Evolutionary conservation across 2,888 invertebrate genomes (phyloP).

Genomic region (Tetrapedia diversipes): DNA sequence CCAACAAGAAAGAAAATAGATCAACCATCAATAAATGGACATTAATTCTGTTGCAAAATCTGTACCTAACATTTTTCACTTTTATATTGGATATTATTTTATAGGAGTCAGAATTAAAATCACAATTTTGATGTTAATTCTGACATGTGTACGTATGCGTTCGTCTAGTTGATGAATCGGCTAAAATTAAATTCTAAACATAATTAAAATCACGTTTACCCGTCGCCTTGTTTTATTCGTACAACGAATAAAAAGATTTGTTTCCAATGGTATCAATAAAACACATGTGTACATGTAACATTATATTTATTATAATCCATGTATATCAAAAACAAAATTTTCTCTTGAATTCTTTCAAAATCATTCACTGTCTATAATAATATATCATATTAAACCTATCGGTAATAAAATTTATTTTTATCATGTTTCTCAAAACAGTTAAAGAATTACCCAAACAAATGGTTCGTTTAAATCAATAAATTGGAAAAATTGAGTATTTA

Average conservation of each 20-base stretch:
- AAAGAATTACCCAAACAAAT: not conserved
- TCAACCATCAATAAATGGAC: not conserved
- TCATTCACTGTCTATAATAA: constrained; percentile 19
- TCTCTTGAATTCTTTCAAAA: constrained; percentile 41
- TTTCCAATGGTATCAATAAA: constrained; percentile 36
- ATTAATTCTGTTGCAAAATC: not conserved
- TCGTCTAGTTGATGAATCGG: constrained; percentile 16
- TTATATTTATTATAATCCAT: constrained; percentile 22
- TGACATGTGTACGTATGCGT: constrained; percentile 5
- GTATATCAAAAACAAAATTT: constrained; percentile 32
- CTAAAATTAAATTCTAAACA: constrained; percentile 55
- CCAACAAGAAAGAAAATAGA: not conserved
- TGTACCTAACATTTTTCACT: not conserved
- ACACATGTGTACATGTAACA: constrained; percentile 26
- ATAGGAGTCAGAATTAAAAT: not conserved
- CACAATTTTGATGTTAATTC: not conserved
- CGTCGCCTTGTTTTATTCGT: constrained; percentile 24
- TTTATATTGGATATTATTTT: constrained; percentile 1
- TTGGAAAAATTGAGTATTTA: too few relatives aligned
- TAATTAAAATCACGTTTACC: constrained; percentile 33
- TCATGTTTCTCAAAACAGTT: not conserved
- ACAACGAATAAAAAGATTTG: constrained; percentile 9
- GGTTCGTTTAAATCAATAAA: too few relatives aligned
- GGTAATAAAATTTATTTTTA: constrained; percentile 1
- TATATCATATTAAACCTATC: not conserved